phyloP scores from a whole-genome alignment of 2,113 vertebrate genomes.

The Pongo pygmaeus region DNA sequence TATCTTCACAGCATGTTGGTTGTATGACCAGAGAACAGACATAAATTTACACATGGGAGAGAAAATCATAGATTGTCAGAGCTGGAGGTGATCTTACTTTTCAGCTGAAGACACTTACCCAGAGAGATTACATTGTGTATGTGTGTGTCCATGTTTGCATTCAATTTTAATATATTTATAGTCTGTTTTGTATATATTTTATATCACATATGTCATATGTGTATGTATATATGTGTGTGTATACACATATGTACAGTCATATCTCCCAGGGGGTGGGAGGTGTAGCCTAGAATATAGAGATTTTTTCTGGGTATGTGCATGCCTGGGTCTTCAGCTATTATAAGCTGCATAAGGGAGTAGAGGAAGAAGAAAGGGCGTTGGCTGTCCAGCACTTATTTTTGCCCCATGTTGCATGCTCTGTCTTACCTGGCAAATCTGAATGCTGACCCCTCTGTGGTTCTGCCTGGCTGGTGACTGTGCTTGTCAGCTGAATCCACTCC shows the following conservation, averaged over 20 bases:
- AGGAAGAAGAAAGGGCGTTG: background rate
- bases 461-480: background rate
- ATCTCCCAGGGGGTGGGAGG: background rate
- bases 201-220: background rate
- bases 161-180: background rate
- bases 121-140: background rate
- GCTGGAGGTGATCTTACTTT: constrained; percentile 55
- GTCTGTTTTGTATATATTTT: background rate
- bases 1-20: constrained; percentile 46
- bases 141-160: background rate
- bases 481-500: background rate
- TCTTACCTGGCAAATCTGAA: background rate
- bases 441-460: background rate
- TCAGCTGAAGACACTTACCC: constrained; percentile 36
- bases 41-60: constrained; percentile 54
- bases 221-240: fast-evolving
- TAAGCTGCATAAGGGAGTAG: background rate
- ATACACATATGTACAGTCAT: background rate
- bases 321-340: background rate
- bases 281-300: background rate
- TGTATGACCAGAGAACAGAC: constrained; percentile 65
- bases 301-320: background rate
- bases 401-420: background rate
- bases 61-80: constrained; percentile 59
- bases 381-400: background rate